Conservation (phyloP, 1,140 invertebrate genomes). For the Drosophila aff. region DNA sequence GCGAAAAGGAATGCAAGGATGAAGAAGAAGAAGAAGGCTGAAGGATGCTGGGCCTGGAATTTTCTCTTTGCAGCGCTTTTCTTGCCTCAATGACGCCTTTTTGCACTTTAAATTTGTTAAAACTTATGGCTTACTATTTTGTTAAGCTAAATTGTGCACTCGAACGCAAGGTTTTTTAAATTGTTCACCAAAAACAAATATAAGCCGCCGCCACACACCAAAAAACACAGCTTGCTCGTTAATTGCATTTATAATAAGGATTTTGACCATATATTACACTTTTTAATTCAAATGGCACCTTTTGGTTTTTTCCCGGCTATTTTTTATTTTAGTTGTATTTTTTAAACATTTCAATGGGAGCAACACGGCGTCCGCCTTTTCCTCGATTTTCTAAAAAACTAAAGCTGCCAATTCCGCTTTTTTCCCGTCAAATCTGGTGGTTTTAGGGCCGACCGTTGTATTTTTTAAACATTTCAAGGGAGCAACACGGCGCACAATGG, state of each 20-base stretch:
- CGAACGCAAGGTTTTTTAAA: neutral
- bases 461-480: no score
- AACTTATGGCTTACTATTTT: constrained; percentile 2
- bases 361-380: constrained; percentile 8
- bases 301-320: neutral
- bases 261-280: neutral
- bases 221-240: neutral
- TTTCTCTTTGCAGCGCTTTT: constrained; percentile 23
- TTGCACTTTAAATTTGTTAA: constrained; percentile 1
- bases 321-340: neutral
- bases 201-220: neutral
- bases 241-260: neutral
- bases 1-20: constrained; percentile 45
- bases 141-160: neutral
- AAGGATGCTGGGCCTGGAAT: constrained; percentile 62
- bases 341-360: constrained; percentile 7
- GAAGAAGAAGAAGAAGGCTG: constrained; percentile 35
- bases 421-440: no score
- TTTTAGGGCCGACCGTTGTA: no score
- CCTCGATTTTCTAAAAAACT: no score
- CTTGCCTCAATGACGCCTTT: neutral
- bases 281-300: constrained; percentile 1
- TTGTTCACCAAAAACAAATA: neutral
- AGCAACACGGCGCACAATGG: no score
- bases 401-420: no score